These are phyloP conservation scores for Crocuta crocuta DNA, from an alignment of 2,113 vertebrate species.

Conservation along the genomic window DNA sequence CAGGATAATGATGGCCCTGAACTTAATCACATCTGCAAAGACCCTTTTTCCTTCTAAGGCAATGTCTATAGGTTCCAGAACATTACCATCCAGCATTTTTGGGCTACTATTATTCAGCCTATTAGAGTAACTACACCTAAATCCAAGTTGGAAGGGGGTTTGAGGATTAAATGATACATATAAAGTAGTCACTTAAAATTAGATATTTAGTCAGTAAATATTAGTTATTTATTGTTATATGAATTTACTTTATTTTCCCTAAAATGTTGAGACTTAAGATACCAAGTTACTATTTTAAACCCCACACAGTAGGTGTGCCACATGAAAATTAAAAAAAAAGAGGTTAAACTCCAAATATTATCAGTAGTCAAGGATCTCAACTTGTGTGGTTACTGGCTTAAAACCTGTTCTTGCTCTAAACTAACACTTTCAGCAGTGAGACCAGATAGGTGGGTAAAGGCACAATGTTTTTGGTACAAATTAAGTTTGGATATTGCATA, in stretches of 20 bases:
- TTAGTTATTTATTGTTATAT: not conserved
- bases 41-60: not conserved
- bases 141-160: not conserved
- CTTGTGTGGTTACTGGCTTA: not conserved
- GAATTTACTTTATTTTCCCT: constrained; percentile 35
- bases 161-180: constrained; percentile 3
- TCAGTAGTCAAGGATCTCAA: constrained; percentile 12
- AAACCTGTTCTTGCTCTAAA: constrained; percentile 45
- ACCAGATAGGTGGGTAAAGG: not conserved
- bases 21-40: not conserved
- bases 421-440: not conserved
- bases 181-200: not conserved
- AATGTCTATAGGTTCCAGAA: not conserved
- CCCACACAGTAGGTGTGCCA: not conserved
- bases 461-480: not conserved
- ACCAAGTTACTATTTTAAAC: not conserved
- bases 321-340: not conserved
- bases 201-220: not conserved
- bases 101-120: not conserved
- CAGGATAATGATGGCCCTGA: not conserved
- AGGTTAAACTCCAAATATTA: not conserved
- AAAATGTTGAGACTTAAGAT: constrained; percentile 26
- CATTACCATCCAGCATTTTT: not conserved
- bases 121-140: not conserved
- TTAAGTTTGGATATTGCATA: not conserved